These are phyloP conservation scores for Dromococcyx pavoninus DNA, from an alignment of 2,797 vertebrate species.

Conservation along the genomic window DNA sequence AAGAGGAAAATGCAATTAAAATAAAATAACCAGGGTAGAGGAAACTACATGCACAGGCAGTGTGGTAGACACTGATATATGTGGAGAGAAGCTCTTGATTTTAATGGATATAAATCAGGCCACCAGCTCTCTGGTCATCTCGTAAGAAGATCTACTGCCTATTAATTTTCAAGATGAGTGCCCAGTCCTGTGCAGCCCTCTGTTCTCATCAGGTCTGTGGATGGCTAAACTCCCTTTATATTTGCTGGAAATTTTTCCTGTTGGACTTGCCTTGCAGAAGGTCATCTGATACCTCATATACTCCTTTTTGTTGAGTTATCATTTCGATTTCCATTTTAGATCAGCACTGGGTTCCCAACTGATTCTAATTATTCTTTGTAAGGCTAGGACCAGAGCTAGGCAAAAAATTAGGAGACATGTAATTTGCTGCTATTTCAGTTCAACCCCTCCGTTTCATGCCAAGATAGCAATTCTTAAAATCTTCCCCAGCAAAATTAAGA, in stretches of 20 bases:
- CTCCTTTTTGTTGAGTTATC: not conserved
- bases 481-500: not conserved
- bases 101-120: not conserved
- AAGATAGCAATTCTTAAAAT: not conserved
- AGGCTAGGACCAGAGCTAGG: not conserved
- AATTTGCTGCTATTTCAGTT: not conserved
- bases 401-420: not conserved
- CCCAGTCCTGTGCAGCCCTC: not conserved
- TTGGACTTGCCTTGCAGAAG: not conserved
- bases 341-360: not conserved
- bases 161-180: not conserved
- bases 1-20: not conserved
- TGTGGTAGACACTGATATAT: not conserved
- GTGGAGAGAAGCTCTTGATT: not conserved
- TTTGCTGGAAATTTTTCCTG: not conserved
- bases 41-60: not conserved
- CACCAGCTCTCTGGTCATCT: not conserved
- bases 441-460: not conserved
- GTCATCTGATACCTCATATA: not conserved
- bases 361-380: not conserved
- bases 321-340: not conserved
- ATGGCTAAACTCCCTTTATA: not conserved
- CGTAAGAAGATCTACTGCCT: not conserved
- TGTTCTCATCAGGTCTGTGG: not conserved
- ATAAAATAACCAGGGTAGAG: not conserved